Evolutionary conservation across 2,113 vertebrate species (phyloP).

Genomic region (Glaucomys volans): DNA sequence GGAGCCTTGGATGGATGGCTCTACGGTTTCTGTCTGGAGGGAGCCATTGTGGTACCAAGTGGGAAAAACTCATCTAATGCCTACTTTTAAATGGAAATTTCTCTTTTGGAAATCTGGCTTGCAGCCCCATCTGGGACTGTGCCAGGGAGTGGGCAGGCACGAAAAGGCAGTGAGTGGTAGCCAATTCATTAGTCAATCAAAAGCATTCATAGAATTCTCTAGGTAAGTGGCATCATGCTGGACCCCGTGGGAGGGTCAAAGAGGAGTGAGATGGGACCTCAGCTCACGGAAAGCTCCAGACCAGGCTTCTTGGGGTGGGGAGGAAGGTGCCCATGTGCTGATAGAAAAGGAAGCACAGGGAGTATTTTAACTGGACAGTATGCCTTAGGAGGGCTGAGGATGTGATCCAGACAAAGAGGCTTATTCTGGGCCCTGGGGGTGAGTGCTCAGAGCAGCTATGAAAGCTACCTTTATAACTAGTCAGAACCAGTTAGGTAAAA

Average conservation of each 20-base stretch:
- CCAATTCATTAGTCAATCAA: constrained; percentile 78
- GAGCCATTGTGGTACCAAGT: neutral
- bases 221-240: neutral
- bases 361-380: neutral
- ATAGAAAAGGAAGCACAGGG: neutral
- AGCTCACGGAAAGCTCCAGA: neutral
- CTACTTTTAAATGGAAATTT: constrained; percentile 61
- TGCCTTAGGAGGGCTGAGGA: neutral
- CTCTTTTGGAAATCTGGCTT: constrained; percentile 53
- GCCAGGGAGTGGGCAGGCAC: constrained; percentile 60
- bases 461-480: neutral
- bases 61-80: neutral
- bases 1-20: neutral
- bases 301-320: neutral
- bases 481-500: neutral
- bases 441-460: neutral
- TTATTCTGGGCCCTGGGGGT: constrained; percentile 16
- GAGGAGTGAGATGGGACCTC: neutral
- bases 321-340: neutral
- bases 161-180: constrained; percentile 54
- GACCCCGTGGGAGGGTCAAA: neutral
- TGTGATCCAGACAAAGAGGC: neutral
- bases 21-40: neutral
- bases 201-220: constrained; percentile 68
- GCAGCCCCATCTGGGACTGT: constrained; percentile 18